These are phyloP conservation scores for Andrena hattorfiana DNA, from an alignment of 2,888 invertebrate species.

Conservation along the genomic window DNA sequence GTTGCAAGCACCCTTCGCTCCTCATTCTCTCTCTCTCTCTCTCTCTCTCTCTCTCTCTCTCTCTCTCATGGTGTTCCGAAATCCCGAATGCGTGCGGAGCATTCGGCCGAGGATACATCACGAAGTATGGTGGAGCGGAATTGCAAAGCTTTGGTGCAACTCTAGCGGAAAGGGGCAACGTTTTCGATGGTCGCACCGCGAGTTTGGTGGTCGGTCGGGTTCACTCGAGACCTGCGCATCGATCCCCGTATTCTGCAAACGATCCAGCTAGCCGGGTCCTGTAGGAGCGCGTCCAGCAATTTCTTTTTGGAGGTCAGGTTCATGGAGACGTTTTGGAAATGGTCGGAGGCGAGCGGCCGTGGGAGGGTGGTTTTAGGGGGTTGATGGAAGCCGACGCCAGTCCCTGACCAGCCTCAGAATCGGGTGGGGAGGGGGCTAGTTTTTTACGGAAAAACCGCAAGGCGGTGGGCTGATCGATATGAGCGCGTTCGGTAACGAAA, in stretches of 20 bases:
- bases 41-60: too few species aligned
- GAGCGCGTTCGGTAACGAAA: constrained; percentile 65
- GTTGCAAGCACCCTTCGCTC: neutral
- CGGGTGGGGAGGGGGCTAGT: neutral
- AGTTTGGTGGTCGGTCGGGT: neutral
- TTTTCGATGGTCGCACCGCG: neutral
- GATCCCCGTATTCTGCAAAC: neutral
- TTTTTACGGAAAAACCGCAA: constrained; percentile 43
- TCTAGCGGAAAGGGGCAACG: neutral
- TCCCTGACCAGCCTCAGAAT: neutral
- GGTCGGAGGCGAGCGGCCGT: neutral
- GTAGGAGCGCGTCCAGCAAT: neutral
- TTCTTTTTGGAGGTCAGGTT: constrained; percentile 1
- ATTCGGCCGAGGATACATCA: too few species aligned
- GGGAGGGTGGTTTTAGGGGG: neutral
- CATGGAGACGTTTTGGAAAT: neutral
- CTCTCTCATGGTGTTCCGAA: neutral
- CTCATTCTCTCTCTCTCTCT: neutral
- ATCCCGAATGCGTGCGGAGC: neutral
- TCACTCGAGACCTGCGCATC: constrained; percentile 15
- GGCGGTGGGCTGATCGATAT: constrained; percentile 59
- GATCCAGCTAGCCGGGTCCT: neutral
- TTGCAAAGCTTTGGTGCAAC: too few species aligned
- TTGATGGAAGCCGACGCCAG: too few species aligned
- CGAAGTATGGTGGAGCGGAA: too few species aligned